Percentiles rank a stretch among this genome's conserved stretches.
phyloP scores from a whole-genome alignment of 2,888 invertebrate genomes.

The Andrena marginata region DNA sequence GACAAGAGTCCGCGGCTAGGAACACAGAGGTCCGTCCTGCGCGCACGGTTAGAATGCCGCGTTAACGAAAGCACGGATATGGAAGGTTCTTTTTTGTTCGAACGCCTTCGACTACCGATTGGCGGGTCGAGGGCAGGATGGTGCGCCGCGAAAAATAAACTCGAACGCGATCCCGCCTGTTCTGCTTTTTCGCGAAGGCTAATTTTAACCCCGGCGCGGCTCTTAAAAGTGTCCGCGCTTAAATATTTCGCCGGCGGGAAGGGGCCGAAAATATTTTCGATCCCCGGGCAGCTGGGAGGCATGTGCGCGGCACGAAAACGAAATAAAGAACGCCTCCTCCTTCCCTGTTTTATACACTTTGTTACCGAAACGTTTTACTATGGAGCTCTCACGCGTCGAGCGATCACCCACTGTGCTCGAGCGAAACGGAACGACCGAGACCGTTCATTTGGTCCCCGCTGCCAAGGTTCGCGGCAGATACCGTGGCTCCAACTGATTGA shows the following conservation, averaged over 20 bases:
- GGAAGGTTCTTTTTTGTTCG: not conserved
- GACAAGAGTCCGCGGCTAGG: not conserved
- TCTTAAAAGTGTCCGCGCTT: slow-evolving; percentile 42
- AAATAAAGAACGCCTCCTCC: slow-evolving; percentile 45
- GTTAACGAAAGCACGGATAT: slow-evolving; percentile 61
- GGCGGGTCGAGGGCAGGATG: not conserved
- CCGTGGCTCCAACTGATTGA: not conserved
- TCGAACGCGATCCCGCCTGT: slow-evolving; percentile 1
- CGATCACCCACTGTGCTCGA: slow-evolving; percentile 54
- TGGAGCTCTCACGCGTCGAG: slow-evolving; percentile 59
- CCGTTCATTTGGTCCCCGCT: slow-evolving; percentile 3
- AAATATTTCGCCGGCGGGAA: slow-evolving; percentile 36
- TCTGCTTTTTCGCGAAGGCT: slow-evolving; percentile 11
- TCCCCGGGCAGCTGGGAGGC: slow-evolving; percentile 48
- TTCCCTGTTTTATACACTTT: slow-evolving; percentile 37
- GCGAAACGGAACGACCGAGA: slow-evolving; percentile 5
- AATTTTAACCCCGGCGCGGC: slow-evolving; percentile 10
- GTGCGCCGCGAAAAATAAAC: not conserved
- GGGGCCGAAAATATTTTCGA: slow-evolving; percentile 53
- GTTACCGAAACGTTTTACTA: slow-evolving; percentile 52
- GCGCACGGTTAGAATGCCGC: not conserved
- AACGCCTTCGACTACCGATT: not conserved
- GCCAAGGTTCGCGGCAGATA: not conserved
- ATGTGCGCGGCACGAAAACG: slow-evolving; percentile 46
- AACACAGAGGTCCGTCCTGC: no score